Percentiles rank a stretch among this genome's conserved stretches.
These are phyloP conservation scores for Sarcophaga carnaria DNA, from an alignment of 2,888 invertebrate species.

Conservation along the genomic window DNA sequence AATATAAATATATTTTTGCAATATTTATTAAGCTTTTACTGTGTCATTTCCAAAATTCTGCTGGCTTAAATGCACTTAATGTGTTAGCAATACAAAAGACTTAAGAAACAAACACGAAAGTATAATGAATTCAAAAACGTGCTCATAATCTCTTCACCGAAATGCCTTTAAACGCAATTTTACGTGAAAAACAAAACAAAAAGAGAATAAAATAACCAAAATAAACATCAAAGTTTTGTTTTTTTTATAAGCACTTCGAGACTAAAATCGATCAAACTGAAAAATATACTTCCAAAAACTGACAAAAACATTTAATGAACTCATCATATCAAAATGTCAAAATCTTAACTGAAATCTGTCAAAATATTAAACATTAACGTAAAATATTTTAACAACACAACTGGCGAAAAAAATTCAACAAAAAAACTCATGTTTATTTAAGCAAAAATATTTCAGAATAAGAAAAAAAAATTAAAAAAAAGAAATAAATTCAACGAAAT, in stretches of 20 bases:
- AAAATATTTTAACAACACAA: constrained; percentile 46
- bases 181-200: constrained; percentile 24
- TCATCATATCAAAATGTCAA: constrained; percentile 78
- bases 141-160: constrained; percentile 22
- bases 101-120: no score
- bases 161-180: constrained; percentile 34
- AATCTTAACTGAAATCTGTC: constrained; percentile 75
- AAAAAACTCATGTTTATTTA: not conserved
- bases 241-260: not conserved
- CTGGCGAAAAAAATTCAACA: not conserved
- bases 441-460: not conserved
- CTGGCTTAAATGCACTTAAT: no score
- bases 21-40: no score
- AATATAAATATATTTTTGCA: no score
- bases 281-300: constrained; percentile 5
- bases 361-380: constrained; percentile 50
- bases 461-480: constrained; percentile 15
- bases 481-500: constrained; percentile 44
- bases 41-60: no score
- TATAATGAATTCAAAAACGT: constrained; percentile 30
- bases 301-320: constrained; percentile 75
- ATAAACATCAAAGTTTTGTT: no score
- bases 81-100: no score
- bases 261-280: constrained; percentile 27
- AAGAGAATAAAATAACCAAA: not conserved